Conservation (phyloP, 2,113 vertebrate genomes). For the Cervus canadensis region DNA sequence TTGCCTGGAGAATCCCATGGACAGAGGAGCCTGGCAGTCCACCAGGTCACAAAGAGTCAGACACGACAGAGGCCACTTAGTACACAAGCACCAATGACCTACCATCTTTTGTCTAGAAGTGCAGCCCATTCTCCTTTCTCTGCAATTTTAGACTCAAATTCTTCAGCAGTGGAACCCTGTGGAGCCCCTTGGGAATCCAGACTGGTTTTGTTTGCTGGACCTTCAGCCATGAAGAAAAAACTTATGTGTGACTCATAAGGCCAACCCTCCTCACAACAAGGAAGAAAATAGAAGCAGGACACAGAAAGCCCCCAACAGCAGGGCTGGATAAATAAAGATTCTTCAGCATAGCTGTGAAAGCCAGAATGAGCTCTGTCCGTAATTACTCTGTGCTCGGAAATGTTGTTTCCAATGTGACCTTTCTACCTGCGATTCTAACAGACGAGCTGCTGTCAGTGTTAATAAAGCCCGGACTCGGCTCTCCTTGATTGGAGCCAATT, state of each 20-base stretch:
- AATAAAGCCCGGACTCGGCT: background rate
- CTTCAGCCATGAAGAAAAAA: background rate
- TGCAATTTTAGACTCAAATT: background rate
- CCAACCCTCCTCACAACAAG: background rate
- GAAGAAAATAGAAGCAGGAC: background rate
- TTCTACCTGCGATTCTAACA: conserved; percentile 31
- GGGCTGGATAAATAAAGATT: background rate
- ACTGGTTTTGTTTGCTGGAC: background rate
- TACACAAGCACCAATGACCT: background rate
- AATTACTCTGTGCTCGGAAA: conserved; percentile 21
- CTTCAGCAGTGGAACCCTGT: background rate
- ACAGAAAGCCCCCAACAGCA: background rate
- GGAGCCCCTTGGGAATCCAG: background rate
- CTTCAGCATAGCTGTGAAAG: background rate
- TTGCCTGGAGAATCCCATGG: background rate
- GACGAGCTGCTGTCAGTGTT: conserved; percentile 39
- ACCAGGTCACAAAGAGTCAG: background rate
- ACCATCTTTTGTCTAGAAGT: background rate
- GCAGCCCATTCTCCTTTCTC: background rate
- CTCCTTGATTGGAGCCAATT: conserved; percentile 64
- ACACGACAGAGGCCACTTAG: background rate
- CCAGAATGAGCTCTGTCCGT: background rate
- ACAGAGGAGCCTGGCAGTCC: background rate
- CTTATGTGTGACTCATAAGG: background rate
- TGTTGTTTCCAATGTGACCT: conserved; percentile 20